Evolutionary conservation across 37 sponge, comb jelly and placozoan species (phyloP).

Genomic region (Axinella damicornis): DNA sequence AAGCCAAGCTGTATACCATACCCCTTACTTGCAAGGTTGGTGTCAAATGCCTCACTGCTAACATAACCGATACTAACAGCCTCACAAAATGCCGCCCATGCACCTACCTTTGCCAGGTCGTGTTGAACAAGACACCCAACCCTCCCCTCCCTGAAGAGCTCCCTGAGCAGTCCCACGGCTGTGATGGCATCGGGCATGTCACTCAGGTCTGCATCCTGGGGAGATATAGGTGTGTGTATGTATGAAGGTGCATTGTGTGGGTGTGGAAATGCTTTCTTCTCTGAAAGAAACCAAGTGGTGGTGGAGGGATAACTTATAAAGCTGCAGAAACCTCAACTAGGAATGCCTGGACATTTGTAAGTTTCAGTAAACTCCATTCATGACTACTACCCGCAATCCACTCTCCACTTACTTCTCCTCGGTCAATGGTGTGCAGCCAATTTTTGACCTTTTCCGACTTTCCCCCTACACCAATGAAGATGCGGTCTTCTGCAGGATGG

Average conservation of each 20-base stretch:
- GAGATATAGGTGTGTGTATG: neutral
- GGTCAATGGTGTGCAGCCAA: slow-evolving; percentile 46
- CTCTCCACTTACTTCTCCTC: slow-evolving; percentile 52
- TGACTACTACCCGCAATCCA: neutral
- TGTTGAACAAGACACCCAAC: slow-evolving; percentile 39
- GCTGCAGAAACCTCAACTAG: too few relatives aligned
- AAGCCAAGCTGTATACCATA: too few relatives aligned
- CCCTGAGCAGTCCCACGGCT: slow-evolving; percentile 37
- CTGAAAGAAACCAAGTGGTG: neutral
- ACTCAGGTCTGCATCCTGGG: slow-evolving; percentile 51
- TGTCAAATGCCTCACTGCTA: too few relatives aligned
- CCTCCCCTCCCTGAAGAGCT: slow-evolving; percentile 25
- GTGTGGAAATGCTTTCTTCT: neutral
- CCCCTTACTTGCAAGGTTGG: too few relatives aligned
- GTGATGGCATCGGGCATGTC: slow-evolving; percentile 41
- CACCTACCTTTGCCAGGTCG: slow-evolving; percentile 40
- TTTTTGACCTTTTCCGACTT: neutral
- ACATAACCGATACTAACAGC: too few relatives aligned
- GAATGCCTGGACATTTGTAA: too few relatives aligned
- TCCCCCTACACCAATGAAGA: neutral
- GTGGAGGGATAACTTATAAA: neutral
- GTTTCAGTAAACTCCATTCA: too few relatives aligned
- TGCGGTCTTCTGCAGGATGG: neutral
- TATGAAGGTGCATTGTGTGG: neutral
- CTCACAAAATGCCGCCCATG: too few relatives aligned